phyloP scores from a whole-genome alignment of 2,888 invertebrate genomes.

The Papilio demoleus region DNA sequence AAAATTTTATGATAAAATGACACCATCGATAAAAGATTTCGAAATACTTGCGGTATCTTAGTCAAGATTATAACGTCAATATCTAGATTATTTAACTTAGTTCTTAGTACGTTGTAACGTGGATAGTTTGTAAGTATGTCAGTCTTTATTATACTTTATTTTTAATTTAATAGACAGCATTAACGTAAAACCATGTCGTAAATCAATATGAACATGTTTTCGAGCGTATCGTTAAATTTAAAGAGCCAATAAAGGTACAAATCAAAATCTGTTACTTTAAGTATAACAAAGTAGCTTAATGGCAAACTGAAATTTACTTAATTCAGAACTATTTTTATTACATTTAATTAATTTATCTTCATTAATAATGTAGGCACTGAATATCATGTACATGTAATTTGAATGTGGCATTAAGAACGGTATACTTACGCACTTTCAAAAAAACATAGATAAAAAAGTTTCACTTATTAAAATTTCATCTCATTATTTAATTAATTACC shows the following conservation, averaged over 20 bases:
- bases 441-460: too few relatives aligned
- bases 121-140: slow-evolving; percentile 13
- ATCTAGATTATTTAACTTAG: neutral
- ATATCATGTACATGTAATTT: neutral
- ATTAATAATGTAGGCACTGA: too few relatives aligned
- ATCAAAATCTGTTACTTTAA: neutral
- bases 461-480: too few relatives aligned
- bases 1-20: slow-evolving; percentile 28
- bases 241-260: neutral
- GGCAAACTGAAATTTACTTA: too few relatives aligned
- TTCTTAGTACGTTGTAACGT: neutral
- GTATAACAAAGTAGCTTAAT: neutral
- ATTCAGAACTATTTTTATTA: too few relatives aligned
- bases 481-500: too few relatives aligned
- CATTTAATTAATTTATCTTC: too few relatives aligned
- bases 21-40: slow-evolving; percentile 34
- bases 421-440: too few relatives aligned
- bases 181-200: slow-evolving; percentile 7
- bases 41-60: slow-evolving; percentile 32
- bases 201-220: slow-evolving; percentile 4
- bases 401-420: neutral
- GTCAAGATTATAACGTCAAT: slow-evolving; percentile 13
- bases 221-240: slow-evolving; percentile 13
- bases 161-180: neutral
- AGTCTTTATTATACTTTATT: slow-evolving; percentile 12